Conservation (phyloP, 2,113 vertebrate genomes). For the Sitta europaea region DNA sequence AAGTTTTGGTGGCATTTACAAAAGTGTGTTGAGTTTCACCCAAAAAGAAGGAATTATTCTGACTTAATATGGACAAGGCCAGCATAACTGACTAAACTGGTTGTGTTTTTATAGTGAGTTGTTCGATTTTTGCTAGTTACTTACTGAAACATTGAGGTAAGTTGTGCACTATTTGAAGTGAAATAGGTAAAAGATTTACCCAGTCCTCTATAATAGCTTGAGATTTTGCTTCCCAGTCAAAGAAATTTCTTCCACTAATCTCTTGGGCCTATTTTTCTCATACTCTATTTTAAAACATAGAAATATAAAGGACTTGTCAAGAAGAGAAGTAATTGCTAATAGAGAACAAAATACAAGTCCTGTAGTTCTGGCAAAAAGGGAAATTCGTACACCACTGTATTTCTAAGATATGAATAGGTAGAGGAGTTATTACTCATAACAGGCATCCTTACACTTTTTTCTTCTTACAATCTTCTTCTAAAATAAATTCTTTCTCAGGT, state of each 20-base stretch:
- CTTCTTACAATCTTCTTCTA: background rate
- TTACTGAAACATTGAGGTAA: background rate
- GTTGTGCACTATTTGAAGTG: background rate
- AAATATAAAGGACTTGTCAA: background rate
- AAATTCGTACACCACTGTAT: background rate
- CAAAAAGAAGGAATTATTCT: background rate
- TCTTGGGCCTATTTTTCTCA: background rate
- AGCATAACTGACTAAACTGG: no score
- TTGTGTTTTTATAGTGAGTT: background rate
- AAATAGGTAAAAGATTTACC: background rate
- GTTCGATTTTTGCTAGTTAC: background rate
- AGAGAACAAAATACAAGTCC: background rate
- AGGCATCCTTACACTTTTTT: background rate
- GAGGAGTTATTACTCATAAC: background rate
- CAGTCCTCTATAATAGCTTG: background rate
- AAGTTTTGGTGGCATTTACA: background rate
- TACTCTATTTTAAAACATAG: background rate
- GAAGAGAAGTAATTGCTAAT: background rate
- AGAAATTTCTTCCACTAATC: background rate
- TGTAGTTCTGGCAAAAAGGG: background rate
- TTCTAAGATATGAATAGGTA: background rate
- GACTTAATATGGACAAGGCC: background rate
- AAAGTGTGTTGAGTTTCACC: background rate
- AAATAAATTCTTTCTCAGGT: background rate
- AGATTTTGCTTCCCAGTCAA: background rate